A percentile compares a stretch with the other conserved stretches of the same genome.
Conservation (phyloP, 2,888 invertebrate genomes). For the Ophion ventricosus region DNA sequence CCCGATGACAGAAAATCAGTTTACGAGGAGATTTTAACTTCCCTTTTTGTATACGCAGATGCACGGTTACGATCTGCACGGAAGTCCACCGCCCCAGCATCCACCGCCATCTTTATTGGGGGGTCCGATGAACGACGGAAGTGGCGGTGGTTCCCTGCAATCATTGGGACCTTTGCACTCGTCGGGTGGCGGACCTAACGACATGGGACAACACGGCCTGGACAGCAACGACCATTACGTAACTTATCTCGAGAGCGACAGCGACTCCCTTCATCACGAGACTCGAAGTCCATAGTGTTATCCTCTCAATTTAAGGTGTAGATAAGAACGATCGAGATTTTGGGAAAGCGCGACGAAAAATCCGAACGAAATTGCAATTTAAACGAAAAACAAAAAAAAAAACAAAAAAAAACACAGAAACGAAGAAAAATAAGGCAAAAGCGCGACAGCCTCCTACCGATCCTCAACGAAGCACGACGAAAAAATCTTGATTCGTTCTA, state of each 20-base stretch:
- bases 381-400: neutral
- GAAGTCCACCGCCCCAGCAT: slow-evolving; percentile 79
- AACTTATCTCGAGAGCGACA: slow-evolving; percentile 95
- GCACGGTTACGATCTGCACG: slow-evolving; percentile 93
- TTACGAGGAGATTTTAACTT: no score
- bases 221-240: slow-evolving; percentile 95
- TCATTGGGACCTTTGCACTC: slow-evolving; percentile 78
- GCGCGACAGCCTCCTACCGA: neutral
- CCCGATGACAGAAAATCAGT: no score
- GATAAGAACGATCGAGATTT: slow-evolving; percentile 63
- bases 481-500: neutral
- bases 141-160: slow-evolving; percentile 76
- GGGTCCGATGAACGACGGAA: slow-evolving; percentile 80
- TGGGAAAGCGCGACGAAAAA: slow-evolving; percentile 3
- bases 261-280: slow-evolving; percentile 85
- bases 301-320: slow-evolving; percentile 73
- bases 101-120: slow-evolving; percentile 80
- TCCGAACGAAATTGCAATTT: slow-evolving; percentile 7
- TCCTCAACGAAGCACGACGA: neutral
- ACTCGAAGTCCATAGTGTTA: slow-evolving; percentile 85
- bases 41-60: slow-evolving; percentile 85
- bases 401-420: no score
- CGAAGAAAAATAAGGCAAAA: neutral
- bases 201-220: slow-evolving; percentile 88
- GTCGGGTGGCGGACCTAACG: slow-evolving; percentile 79